Conservation (phyloP, 2,113 vertebrate genomes). For the Phaetusa simplex region DNA sequence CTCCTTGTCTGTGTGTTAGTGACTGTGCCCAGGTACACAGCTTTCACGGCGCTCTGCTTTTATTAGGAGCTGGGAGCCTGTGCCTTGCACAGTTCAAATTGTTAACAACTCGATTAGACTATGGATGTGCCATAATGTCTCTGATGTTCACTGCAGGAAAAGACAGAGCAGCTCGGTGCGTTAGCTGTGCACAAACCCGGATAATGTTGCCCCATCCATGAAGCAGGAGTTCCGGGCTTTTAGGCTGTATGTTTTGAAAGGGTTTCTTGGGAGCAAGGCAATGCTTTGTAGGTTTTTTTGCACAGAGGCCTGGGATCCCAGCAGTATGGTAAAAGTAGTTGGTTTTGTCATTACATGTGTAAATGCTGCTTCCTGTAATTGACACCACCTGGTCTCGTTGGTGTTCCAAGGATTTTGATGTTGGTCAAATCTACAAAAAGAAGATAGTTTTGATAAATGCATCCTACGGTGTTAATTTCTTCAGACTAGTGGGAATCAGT, state of each 20-base stretch:
- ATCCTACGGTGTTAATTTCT: constrained; percentile 80
- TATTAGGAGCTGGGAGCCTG: background rate
- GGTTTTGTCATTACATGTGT: background rate
- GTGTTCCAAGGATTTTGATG: constrained; percentile 86
- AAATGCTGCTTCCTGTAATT: background rate
- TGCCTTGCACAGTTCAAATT: background rate
- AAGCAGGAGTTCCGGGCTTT: background rate
- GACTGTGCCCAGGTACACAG: background rate
- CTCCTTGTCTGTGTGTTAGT: background rate
- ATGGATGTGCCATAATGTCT: background rate
- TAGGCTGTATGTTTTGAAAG: no score
- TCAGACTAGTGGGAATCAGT: constrained; percentile 81
- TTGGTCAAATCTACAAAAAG: constrained; percentile 88
- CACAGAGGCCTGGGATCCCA: background rate
- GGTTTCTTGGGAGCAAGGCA: background rate
- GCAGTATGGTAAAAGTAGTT: background rate
- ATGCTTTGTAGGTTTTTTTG: background rate
- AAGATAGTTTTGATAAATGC: constrained; percentile 84
- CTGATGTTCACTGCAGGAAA: background rate
- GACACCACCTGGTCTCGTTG: background rate
- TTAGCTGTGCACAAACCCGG: background rate
- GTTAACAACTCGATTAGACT: background rate
- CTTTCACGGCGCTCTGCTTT: no score
- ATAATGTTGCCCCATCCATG: background rate
- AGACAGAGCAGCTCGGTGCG: background rate